Conservation (phyloP, 1,140 invertebrate genomes). For the Aphelinus atriplicis region DNA sequence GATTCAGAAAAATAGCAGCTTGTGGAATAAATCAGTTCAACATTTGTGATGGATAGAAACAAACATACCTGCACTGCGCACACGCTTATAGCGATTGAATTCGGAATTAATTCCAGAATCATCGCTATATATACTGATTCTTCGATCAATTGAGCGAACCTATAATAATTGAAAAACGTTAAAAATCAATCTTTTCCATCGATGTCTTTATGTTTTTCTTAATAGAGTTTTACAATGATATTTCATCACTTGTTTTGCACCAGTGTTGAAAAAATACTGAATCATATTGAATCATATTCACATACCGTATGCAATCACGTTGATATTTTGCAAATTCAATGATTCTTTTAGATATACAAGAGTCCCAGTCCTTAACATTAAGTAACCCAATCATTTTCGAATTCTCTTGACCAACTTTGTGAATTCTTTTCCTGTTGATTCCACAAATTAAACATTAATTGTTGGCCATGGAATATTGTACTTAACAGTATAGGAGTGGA, state of each 20-base stretch:
- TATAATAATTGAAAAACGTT: not conserved
- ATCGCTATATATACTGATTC: not conserved
- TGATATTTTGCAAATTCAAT: not conserved
- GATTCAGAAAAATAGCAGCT: not conserved
- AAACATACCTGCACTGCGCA: conserved; percentile 5
- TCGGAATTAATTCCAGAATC: conserved; percentile 19
- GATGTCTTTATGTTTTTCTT: too few relatives aligned
- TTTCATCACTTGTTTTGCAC: too few relatives aligned
- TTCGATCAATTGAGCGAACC: conserved; percentile 18
- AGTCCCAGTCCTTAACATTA: not conserved
- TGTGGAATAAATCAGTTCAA: too few relatives aligned
- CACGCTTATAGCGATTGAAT: conserved; percentile 25
- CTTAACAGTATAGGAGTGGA: too few relatives aligned
- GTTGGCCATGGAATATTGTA: too few relatives aligned
- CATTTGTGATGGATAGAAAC: too few relatives aligned
- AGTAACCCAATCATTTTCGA: not conserved
- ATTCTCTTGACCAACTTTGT: not conserved
- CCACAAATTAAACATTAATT: too few relatives aligned
- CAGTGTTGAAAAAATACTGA: too few relatives aligned
- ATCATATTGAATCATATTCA: not conserved
- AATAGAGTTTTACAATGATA: too few relatives aligned
- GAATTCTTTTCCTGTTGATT: not conserved
- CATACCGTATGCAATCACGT: not conserved
- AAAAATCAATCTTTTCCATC: not conserved
- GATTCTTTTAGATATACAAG: not conserved